Percentiles rank a stretch among this genome's conserved stretches.
Conservation (phyloP, 2,113 vertebrate species). For the Mormyrus lacerda region DNA sequence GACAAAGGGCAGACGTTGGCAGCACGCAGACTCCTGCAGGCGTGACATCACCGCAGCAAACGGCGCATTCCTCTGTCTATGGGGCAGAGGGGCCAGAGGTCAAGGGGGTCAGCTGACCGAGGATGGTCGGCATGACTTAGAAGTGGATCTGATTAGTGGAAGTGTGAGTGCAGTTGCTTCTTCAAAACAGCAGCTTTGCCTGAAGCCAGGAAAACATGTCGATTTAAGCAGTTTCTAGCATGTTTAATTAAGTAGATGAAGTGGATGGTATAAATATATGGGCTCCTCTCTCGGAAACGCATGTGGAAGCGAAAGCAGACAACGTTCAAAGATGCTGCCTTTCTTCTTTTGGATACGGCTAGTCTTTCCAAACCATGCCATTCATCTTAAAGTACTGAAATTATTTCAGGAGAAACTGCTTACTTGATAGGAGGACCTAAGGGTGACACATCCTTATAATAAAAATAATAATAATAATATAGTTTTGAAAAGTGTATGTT, state of each 20-base stretch:
- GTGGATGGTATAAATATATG: not conserved
- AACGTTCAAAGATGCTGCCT: not conserved
- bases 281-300: not conserved
- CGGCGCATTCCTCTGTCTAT: slow-evolving; percentile 64
- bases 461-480: not conserved
- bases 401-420: not conserved
- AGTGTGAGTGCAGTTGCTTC: not conserved
- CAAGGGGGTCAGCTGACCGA: not conserved
- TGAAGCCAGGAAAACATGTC: not conserved
- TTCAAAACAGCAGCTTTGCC: not conserved
- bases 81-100: not conserved
- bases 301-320: slow-evolving; percentile 8
- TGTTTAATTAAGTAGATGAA: not conserved
- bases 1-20: slow-evolving; percentile 62
- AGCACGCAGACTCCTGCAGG: slow-evolving; percentile 63
- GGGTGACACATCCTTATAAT: not conserved
- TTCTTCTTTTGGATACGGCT: not conserved
- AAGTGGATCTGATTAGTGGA: not conserved
- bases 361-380: not conserved
- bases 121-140: not conserved
- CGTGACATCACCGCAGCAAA: slow-evolving; percentile 55
- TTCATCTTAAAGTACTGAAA: not conserved
- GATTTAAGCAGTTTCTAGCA: not conserved
- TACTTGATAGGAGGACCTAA: not conserved
- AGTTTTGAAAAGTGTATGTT: not conserved